Base-by-base conservation (phyloP, 2,888 invertebrate species). In the Himalopsyche kuldschensis region DNA sequence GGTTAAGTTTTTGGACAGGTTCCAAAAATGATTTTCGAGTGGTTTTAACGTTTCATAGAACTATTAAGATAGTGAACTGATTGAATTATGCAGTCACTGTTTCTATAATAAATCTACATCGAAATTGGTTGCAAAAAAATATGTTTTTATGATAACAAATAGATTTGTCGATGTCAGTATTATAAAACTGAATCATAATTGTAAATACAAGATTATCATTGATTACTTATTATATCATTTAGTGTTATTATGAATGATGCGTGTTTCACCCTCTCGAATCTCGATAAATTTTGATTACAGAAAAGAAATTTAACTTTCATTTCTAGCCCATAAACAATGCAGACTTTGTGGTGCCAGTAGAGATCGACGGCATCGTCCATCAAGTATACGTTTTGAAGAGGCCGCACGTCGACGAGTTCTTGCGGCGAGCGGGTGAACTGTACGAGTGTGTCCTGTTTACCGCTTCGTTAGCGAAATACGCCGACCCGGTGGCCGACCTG, bases 361-460 rank as follows among this genome's bases (percentile, higher is more conserved):
- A 99, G 92, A 99, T 99, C 88, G 99, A 99, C 92, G 99, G 99
- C 87, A 97, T 98, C 79, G 96, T 98, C 86, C 99, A 99, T 92
- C 99, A 99, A 92, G 97, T 97, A 88, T 99, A 99, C 92, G 99
- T 99, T 86, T 93, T 99, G 90, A 99, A 99, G 93, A 94, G 99
- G 93, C 99, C 99, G 90, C 97, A 98, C 92, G 99, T 99, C 81
- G 99, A 99, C 92, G 99, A 99, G 90, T 99, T 99, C 92, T 94
- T 99, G 86, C 96, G 97, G 89, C 95, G 97, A 88, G 98, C 99
- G 95, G 99, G 99, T 84, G 98, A 99, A 91, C 93, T 99, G 86
- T 99, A 98, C 92, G 99, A 99, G 91, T 99, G 99, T 92, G 97
- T 99, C 87, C 94, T 99, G 88, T 99, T 99, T 93, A 99, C 99